A percentile compares a stretch with the other conserved stretches of the same genome.
Conservation (phyloP, 2,797 vertebrate genomes). For the Malurus leucopterus region DNA sequence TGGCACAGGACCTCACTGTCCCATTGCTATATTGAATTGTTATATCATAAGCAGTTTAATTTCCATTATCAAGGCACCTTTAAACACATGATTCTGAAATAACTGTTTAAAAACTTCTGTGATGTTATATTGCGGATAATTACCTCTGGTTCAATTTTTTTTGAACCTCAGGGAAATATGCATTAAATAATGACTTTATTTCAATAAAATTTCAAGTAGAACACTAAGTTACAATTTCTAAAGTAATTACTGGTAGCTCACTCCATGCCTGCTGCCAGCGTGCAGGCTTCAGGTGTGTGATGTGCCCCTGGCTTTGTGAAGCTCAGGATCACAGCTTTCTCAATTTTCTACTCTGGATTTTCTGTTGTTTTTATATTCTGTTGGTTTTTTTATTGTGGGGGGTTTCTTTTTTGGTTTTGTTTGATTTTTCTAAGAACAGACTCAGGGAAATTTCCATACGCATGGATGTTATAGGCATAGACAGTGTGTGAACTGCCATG, state of each 20-base stretch:
- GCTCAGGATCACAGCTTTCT: background rate
- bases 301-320: background rate
- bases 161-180: background rate
- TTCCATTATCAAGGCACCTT: background rate
- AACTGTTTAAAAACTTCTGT: background rate
- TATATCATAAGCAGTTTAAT: background rate
- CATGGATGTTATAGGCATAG: background rate
- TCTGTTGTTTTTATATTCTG: background rate
- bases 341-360: background rate
- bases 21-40: background rate
- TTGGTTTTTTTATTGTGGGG: background rate
- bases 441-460: background rate
- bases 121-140: background rate
- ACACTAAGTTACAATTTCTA: background rate
- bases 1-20: background rate
- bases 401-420: background rate
- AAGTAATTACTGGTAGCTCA: background rate
- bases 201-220: background rate
- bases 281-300: background rate
- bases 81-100: background rate
- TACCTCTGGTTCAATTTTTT: background rate
- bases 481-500: background rate
- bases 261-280: background rate
- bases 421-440: background rate
- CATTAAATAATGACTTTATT: background rate